Base-by-base conservation (phyloP, 1,140 invertebrate species). In the Platorchestia sp. region DNA sequence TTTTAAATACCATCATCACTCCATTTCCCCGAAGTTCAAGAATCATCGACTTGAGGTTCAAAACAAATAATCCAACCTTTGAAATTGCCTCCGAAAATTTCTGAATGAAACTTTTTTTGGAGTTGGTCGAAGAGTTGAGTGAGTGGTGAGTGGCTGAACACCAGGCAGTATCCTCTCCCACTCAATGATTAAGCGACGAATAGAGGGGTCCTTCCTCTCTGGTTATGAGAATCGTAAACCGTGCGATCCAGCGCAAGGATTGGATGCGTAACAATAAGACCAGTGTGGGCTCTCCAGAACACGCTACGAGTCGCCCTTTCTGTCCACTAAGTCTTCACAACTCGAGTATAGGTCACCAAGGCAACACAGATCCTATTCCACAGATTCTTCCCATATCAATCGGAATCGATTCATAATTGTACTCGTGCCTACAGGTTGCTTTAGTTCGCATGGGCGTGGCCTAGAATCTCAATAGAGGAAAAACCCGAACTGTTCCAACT, bases 201-300 rank as follows among this genome's bases (percentile, higher is more conserved):
- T 96, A 96, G 95, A 96, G 96, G 95, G 95, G 95, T 95, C 95
- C 96, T 96, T 96, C 96, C 95, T 96, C 96, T 96, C 95, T 95
- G 96, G 96, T 96, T 96, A 96, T 96, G 96, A 96, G 96, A 95
- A 95, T 96, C 96, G 96, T 96, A 96, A 96, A 96, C 95, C 95
- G 95, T 47, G 89, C 95, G 96, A 96, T 96, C 96, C 96, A 95
- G 96, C 96, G 95, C 96, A 96, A 96, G 96, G 96, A 96, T 96
- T 96, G 96, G 96, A 96, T 96, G 96, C 96, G 96, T 96, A 96
- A 96, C 96, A 96, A 96, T 96, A 96, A 96, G 95, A 96, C 95
- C 86, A 96, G 95, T 87, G 95, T 96, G 95, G 96, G 95, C 95
- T 95, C 95, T 95, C 90, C 45, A 95, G 86, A 93, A 93, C 91